A percentile compares a stretch with the other conserved stretches of the same genome.
Evolutionary conservation across 2,888 invertebrate genomes (phyloP).

Genomic region (Ormia ochracea): DNA sequence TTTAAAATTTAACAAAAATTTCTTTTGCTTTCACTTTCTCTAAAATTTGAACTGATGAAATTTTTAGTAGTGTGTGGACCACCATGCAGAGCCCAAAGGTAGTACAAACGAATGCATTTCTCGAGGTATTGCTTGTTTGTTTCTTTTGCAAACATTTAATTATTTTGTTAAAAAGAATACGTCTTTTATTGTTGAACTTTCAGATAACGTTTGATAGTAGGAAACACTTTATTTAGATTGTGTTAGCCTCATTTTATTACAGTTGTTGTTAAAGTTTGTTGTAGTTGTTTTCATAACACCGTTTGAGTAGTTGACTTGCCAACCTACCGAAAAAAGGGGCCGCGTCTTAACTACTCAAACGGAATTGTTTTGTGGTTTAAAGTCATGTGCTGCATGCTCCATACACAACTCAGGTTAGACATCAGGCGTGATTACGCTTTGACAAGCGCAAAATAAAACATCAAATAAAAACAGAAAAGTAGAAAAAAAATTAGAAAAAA

Average conservation of each 20-base stretch:
- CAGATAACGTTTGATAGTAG: conserved; percentile 28
- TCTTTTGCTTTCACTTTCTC: neutral
- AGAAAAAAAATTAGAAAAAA: conserved; percentile 5
- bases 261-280: neutral
- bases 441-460: conserved; percentile 62
- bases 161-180: conserved; percentile 41
- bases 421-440: conserved; percentile 63
- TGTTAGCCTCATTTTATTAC: conserved; percentile 1
- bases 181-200: conserved; percentile 25
- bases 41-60: neutral
- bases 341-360: conserved; percentile 28
- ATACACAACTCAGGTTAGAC: conserved; percentile 60
- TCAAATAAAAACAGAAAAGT: conserved; percentile 43
- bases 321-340: conserved; percentile 53
- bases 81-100: neutral
- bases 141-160: conserved; percentile 43
- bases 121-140: neutral
- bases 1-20: no score
- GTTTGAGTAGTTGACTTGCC: conserved; percentile 52
- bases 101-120: neutral
- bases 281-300: conserved; percentile 6
- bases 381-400: conserved; percentile 60
- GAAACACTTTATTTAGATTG: conserved; percentile 42
- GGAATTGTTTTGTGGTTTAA: conserved; percentile 44
- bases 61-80: neutral